Evolutionary conservation across 2,113 vertebrate genomes (phyloP).

Genomic region (Sorex fumeus): DNA sequence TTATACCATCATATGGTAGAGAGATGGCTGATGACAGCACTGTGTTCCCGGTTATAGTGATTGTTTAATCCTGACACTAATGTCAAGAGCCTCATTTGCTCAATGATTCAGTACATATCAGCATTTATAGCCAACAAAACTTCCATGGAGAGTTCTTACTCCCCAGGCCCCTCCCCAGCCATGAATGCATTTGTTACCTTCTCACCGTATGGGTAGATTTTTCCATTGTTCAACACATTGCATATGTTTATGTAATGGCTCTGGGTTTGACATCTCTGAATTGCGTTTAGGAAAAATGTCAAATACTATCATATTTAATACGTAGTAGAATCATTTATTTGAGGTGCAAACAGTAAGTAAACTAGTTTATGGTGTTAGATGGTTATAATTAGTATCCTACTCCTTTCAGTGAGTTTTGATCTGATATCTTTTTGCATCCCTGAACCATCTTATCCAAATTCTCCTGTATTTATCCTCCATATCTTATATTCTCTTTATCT

Average conservation of each 20-base stretch:
- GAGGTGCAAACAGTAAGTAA: not conserved
- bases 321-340: not conserved
- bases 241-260: conserved; percentile 23
- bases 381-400: not conserved
- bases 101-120: conserved; percentile 33
- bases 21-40: not conserved
- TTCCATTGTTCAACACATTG: not conserved
- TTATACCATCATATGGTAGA: too few species aligned
- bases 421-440: not conserved
- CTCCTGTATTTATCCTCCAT: not conserved
- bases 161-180: not conserved
- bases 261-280: conserved; percentile 24
- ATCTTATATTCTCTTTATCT: not conserved
- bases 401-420: not conserved
- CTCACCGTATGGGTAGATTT: not conserved
- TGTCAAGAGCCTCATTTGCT: conserved; percentile 36
- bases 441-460: not conserved
- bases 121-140: conserved; percentile 20
- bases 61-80: conserved; percentile 28
- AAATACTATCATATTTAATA: not conserved
- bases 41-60: not conserved
- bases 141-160: not conserved
- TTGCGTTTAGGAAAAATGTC: conserved; percentile 32
- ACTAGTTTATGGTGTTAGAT: not conserved
- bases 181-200: not conserved